Conservation (phyloP, 2,888 invertebrate genomes). For the Zaprionus obscuricornis region DNA sequence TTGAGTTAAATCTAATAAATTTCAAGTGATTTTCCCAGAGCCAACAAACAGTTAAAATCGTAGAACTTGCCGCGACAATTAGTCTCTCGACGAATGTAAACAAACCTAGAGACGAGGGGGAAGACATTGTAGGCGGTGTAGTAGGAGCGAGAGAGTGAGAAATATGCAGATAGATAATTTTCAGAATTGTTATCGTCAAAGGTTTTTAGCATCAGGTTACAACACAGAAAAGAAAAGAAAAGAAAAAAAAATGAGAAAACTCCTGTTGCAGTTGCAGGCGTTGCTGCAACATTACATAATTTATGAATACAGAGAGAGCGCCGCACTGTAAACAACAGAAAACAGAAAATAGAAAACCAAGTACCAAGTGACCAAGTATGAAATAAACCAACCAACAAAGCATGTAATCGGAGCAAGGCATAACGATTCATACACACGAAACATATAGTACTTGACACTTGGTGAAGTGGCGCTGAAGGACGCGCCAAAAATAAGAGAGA, state of each 20-base stretch:
- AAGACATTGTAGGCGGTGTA: too few relatives aligned
- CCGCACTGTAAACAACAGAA: constrained; percentile 77
- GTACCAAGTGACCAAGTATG: constrained; percentile 52
- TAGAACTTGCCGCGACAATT: constrained; percentile 59
- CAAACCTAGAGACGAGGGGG: constrained; percentile 36
- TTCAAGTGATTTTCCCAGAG: constrained; percentile 27
- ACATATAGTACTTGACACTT: constrained; percentile 29
- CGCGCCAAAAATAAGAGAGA: constrained; percentile 36
- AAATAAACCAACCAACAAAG: constrained; percentile 50
- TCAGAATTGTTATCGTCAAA: constrained; percentile 68
- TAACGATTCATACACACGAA: constrained; percentile 56
- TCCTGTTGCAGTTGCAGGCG: constrained; percentile 6
- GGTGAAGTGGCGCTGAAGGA: constrained; percentile 76
- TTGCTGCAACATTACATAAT: constrained; percentile 64
- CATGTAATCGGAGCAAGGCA: constrained; percentile 68
- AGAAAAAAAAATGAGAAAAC: too few relatives aligned
- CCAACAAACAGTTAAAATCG: constrained; percentile 20
- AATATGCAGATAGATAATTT: too few relatives aligned
- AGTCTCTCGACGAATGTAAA: constrained; percentile 68
- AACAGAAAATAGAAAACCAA: constrained; percentile 2
- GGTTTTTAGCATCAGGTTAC: constrained; percentile 66
- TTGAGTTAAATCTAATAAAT: constrained; percentile 43
- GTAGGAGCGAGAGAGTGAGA: constrained; percentile 26
- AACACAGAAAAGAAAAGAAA: not conserved
- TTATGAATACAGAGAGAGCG: constrained; percentile 76